Conservation (phyloP, 2,113 vertebrate genomes). For the Taurulus bubalis region DNA sequence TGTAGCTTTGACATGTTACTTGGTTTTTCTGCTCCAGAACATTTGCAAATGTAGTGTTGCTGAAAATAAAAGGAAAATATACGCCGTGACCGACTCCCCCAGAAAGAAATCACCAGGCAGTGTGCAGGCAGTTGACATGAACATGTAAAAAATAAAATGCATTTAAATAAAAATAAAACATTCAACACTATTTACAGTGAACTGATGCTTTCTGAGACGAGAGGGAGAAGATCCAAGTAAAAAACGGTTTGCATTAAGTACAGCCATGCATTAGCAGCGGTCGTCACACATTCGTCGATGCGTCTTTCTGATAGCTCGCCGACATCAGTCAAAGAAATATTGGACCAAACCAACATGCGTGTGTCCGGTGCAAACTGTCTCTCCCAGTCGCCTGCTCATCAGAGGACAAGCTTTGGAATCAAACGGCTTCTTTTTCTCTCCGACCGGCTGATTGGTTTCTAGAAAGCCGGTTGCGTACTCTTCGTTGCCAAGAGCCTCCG, state of each 20-base stretch:
- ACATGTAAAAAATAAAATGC: not conserved
- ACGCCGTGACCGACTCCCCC: slow-evolving; percentile 2
- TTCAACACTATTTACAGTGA: slow-evolving; percentile 30
- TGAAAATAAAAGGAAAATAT: slow-evolving; percentile 7
- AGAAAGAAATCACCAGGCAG: slow-evolving; percentile 45
- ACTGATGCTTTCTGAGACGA: slow-evolving; percentile 32
- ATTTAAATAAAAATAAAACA: slow-evolving; percentile 35
- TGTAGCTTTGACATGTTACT: slow-evolving; percentile 17
- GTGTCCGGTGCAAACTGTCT: not conserved
- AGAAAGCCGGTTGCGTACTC: slow-evolving; percentile 44
- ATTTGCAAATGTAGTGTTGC: slow-evolving; percentile 74
- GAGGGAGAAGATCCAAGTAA: slow-evolving; percentile 29
- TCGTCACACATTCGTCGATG: slow-evolving; percentile 61
- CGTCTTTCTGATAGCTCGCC: slow-evolving; percentile 34
- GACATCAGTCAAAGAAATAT: slow-evolving; percentile 26
- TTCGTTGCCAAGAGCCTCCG: slow-evolving; percentile 40
- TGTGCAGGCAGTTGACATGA: slow-evolving; percentile 28
- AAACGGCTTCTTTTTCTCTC: slow-evolving; percentile 55
- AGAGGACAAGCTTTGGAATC: slow-evolving; percentile 75
- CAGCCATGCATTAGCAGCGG: slow-evolving; percentile 80
- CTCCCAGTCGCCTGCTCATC: slow-evolving; percentile 57
- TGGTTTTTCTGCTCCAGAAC: slow-evolving; percentile 49
- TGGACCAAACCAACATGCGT: slow-evolving; percentile 40
- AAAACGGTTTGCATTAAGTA: slow-evolving; percentile 56
- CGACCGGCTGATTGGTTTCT: slow-evolving; percentile 8